Conservation (phyloP, 2,113 vertebrate genomes). For the Cavia porcellus region DNA sequence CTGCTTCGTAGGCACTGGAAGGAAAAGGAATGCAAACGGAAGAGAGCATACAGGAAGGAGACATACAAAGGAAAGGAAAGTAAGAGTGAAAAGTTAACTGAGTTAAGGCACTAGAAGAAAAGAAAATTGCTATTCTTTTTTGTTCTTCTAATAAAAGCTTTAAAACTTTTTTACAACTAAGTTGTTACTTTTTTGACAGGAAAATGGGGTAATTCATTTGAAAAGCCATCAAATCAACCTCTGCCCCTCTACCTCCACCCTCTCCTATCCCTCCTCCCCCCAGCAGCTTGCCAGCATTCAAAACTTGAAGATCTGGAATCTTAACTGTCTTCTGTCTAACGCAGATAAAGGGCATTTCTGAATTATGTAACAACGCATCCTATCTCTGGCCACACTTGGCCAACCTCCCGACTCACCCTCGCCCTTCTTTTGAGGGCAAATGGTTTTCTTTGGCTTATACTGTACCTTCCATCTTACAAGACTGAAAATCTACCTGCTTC, state of each 20-base stretch:
- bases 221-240: neutral
- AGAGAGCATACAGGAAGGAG: neutral
- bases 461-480: neutral
- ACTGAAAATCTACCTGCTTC: neutral
- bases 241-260: neutral
- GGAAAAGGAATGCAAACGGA: neutral
- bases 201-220: constrained; percentile 54
- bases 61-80: neutral
- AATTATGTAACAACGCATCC: neutral
- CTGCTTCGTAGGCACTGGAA: neutral
- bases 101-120: neutral
- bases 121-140: neutral
- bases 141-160: neutral
- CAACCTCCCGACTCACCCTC: no score
- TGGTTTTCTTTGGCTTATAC: neutral
- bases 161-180: neutral
- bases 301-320: constrained; percentile 5
- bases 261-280: neutral
- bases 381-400: neutral
- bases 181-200: neutral
- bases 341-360: neutral
- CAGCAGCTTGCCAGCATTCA: neutral
- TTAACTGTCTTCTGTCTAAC: neutral
- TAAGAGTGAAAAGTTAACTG: neutral
- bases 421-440: neutral